Conservation (phyloP, 1,140 invertebrate species). For the Watersipora subatra region DNA sequence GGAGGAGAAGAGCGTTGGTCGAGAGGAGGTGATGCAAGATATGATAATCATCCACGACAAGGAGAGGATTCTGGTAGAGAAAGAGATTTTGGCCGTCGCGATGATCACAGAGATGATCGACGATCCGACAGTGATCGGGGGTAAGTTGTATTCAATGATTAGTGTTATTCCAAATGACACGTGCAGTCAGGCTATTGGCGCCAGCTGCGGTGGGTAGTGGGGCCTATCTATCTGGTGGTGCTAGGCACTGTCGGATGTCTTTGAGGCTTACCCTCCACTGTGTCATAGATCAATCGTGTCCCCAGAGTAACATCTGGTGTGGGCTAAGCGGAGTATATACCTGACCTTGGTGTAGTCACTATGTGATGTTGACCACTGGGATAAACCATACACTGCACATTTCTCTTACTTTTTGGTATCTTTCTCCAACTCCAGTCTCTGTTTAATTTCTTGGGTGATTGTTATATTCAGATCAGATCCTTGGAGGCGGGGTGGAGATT, state of each 20-base stretch:
- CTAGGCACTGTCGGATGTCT: too few relatives aligned
- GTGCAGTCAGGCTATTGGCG: background rate
- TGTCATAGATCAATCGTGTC: background rate
- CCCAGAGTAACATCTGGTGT: background rate
- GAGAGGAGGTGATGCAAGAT: background rate
- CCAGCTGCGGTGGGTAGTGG: background rate
- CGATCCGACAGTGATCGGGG: too few relatives aligned
- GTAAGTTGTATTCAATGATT: too few relatives aligned
- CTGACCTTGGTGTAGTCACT: background rate
- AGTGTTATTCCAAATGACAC: too few relatives aligned
- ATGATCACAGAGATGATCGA: background rate
- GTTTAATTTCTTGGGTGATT: too few relatives aligned
- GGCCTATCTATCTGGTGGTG: too few relatives aligned
- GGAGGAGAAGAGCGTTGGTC: conserved; percentile 3
- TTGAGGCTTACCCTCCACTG: background rate
- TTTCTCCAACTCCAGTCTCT: too few relatives aligned
- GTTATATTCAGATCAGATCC: too few relatives aligned
- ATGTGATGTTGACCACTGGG: background rate
- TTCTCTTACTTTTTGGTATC: too few relatives aligned
- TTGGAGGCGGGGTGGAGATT: background rate
- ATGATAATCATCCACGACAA: background rate
- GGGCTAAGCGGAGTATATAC: background rate
- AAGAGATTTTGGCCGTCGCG: background rate
- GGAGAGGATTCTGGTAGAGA: background rate
- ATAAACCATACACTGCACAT: background rate